These are phyloP conservation scores for Megaceryle alcyon DNA, from an alignment of 2,797 vertebrate species.

Conservation along the genomic window DNA sequence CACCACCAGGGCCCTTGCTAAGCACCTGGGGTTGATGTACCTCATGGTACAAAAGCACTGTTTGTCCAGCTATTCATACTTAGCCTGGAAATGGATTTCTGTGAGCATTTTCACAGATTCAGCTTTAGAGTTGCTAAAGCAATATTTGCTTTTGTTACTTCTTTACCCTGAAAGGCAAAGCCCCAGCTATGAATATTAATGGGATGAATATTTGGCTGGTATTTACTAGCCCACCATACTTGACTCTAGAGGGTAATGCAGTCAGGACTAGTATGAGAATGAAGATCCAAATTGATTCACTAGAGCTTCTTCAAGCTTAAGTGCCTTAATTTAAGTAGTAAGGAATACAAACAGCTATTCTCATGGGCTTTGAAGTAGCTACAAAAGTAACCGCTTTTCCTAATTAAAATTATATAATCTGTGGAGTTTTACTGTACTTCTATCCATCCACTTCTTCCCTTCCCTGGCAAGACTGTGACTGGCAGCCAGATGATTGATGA, in stretches of 20 bases:
- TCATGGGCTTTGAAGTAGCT: not conserved
- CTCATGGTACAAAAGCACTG: not conserved
- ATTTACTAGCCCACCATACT: not conserved
- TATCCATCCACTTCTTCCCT: not conserved
- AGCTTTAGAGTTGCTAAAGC: not conserved
- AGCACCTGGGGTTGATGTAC: not conserved
- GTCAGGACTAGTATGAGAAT: not conserved
- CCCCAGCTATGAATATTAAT: not conserved
- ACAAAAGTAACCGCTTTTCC: not conserved
- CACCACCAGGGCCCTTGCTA: not conserved
- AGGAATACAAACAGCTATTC: not conserved
- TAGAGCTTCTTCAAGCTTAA: not conserved
- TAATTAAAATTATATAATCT: not conserved
- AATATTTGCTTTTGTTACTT: not conserved
- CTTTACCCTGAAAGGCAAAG: not conserved
- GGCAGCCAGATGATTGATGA: slow-evolving; percentile 25
- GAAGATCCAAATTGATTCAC: not conserved
- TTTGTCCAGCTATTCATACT: not conserved
- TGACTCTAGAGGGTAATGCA: not conserved
- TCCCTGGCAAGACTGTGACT: not conserved
- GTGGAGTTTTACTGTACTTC: not conserved
- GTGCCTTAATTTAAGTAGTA: not conserved
- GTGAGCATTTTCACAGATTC: not conserved
- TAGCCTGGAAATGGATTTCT: not conserved
- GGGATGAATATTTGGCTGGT: not conserved